Evolutionary conservation across 2,888 invertebrate genomes (phyloP), one percentile per base, ranked within the genome.

Genomic region (Zhuqinia jingwanae): DNA sequence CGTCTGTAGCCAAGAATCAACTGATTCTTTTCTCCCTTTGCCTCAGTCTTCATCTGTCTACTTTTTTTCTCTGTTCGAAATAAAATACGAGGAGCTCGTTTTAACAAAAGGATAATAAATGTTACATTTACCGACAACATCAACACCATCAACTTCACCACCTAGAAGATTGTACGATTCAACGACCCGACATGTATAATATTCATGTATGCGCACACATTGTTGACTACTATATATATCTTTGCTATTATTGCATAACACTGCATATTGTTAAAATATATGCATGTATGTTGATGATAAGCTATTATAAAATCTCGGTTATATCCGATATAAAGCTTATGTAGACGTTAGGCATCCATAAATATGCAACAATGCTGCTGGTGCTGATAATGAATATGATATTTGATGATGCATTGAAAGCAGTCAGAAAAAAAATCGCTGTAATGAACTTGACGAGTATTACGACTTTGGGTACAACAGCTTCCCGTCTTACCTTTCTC

Each of bases 1-100:
- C 42, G 45, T 73, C 81, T 20, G 73, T 60, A 36, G 73, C 81
- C 45, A 42, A 22, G 56, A 75, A 45, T 47, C 81, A 82, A 82
- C 81, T 82, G 60, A 82, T 20, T 80, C 68, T 22, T 47, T 36
- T 70, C 45, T 22, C 25, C 47, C 42, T 50, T 13, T 17, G 58
- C 36, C 70, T 50, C 15, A 50, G 45, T 76, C 25, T 27, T 50
- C 8, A 47, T 50, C 70, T 47, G 70, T 73, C 70, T 25, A 6
- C 3, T 36, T 36, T 36, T 36, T 50, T 50, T 13, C 15, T 22
- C n/a, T 25, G n/a, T n/a, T n/a, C n/a, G n/a, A n/a, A n/a, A 20
- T 47, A 3, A 73, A 50, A 73, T n/a, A 36, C n/a, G 17, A n/a
- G 10, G 30, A 30, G 30, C 45, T 45, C 13, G 10, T 2, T 5